Conservation (phyloP, 2,888 invertebrate genomes). For the Synanthedon vespiformis region DNA sequence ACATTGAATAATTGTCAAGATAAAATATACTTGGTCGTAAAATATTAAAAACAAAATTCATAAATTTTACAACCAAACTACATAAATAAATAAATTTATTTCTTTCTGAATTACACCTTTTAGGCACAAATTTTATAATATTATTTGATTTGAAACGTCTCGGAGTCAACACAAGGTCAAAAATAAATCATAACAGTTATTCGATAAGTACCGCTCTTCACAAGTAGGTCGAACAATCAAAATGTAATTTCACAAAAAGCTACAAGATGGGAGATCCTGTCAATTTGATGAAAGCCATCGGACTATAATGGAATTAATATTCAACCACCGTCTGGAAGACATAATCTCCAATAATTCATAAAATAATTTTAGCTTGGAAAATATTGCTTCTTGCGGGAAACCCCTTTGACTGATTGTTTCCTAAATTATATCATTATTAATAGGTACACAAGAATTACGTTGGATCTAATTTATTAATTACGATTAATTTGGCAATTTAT, state of each 20-base stretch:
- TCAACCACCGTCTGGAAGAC: background rate
- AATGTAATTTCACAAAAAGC: slow-evolving; percentile 36
- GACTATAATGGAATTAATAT: slow-evolving; percentile 23
- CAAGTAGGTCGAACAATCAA: slow-evolving; percentile 20
- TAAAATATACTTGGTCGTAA: background rate
- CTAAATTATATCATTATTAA: too few species aligned
- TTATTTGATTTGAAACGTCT: too few species aligned
- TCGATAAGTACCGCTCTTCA: slow-evolving; percentile 21
- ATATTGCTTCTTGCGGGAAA: too few species aligned
- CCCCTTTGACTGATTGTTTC: too few species aligned
- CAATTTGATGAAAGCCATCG: slow-evolving; percentile 24
- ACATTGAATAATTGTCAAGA: background rate
- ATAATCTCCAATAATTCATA: slow-evolving; percentile 1
- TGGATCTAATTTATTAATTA: too few species aligned
- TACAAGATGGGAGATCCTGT: slow-evolving; percentile 16
- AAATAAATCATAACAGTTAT: slow-evolving; percentile 14
- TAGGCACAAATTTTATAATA: too few species aligned
- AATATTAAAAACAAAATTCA: background rate
- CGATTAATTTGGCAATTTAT: too few species aligned
- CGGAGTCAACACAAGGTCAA: too few species aligned
- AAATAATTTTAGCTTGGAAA: slow-evolving; percentile 1
- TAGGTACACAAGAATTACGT: too few species aligned
- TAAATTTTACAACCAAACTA: too few species aligned
- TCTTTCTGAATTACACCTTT: too few species aligned
- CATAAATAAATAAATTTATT: too few species aligned